Conservation (phyloP, 2,888 invertebrate species). For the Chrysolina oricalcia region DNA sequence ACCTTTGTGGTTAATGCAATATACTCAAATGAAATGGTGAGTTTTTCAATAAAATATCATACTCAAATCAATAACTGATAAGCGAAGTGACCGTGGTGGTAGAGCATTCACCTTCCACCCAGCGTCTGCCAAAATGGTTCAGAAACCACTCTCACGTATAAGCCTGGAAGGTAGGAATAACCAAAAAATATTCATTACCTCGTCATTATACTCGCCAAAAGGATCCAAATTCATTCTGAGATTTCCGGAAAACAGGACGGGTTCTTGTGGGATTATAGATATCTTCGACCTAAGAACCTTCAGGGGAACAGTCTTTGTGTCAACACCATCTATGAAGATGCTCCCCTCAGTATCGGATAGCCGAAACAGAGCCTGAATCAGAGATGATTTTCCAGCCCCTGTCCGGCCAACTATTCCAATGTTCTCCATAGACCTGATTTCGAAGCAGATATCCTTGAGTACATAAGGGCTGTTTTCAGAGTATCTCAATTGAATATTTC, state of each 20-base stretch:
- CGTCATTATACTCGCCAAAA: constrained; percentile 85
- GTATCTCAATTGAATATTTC: constrained; percentile 82
- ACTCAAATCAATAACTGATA: too few relatives aligned
- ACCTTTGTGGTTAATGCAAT: too few relatives aligned
- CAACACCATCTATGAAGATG: constrained; percentile 85
- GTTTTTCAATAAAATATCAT: too few relatives aligned
- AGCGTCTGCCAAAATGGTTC: too few relatives aligned
- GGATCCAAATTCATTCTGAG: constrained; percentile 93
- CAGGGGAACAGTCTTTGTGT: constrained; percentile 80
- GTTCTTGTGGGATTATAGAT: constrained; percentile 90
- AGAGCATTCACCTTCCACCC: too few relatives aligned
- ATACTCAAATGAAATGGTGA: too few relatives aligned
- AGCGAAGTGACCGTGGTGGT: too few relatives aligned
- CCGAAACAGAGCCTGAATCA: constrained; percentile 86
- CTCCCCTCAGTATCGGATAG: constrained; percentile 84
- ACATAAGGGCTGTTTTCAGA: constrained; percentile 81
- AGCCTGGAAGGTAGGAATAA: too few relatives aligned
- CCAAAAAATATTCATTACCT: constrained; percentile 66
- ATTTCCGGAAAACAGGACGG: constrained; percentile 88
- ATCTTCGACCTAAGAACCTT: constrained; percentile 79
- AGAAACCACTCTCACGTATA: too few relatives aligned
- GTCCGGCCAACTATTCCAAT: constrained; percentile 87
- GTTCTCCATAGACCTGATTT: constrained; percentile 80
- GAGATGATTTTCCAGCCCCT: constrained; percentile 86
- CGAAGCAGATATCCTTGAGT: constrained; percentile 80